Base-by-base conservation (phyloP, 2,797 vertebrate species). In the Uromys caudimaculatus region DNA sequence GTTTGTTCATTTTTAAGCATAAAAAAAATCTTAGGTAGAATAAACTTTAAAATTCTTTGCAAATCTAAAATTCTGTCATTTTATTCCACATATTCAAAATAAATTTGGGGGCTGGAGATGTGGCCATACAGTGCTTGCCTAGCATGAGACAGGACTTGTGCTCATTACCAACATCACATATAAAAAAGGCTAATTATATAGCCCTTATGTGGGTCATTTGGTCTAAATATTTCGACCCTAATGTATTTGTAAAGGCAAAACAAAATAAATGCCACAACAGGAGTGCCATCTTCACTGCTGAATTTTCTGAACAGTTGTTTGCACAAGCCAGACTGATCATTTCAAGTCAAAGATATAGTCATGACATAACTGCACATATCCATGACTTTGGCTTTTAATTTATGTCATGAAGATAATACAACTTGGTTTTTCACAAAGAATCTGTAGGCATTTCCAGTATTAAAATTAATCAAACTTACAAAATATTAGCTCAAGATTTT, bases 331-430 rank as follows among this genome's bases (percentile, higher is more conserved):
- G 62, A 52, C 78, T 94, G 97, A 97, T 95, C 96, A 92, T 97
- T 91, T 96, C 95, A 97, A 98, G 0, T 19, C 83, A 97, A 97
- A 95, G 87, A 67, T 2, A 56, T 87, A 97, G 98, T 97, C 97
- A 95, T 44, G 23, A 67, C 1, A 62, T 95, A 95, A 97, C 32
- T 69, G 56, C 97, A 96, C 1, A 69, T 91, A 95, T 41, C 29
- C 13, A 35, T n/a, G 19, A 69, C 35, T 95, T 97, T 97, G 32
- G 60, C 17, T 98, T 97, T 95, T 96, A 89, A 93, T 4, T 41
- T 94, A 23, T 96, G 84, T 96, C 95, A 95, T 90, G 81, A 71
- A 98, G 98, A 85, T 89, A 96, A 96, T n/a, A 86, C n/a, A 73
- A 97, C 2, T 12, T 79, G 7, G 1, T 89, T 97, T 24, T 83